Conservation (phyloP, 1,140 invertebrate genomes). For the Brachionus paranguensis region DNA sequence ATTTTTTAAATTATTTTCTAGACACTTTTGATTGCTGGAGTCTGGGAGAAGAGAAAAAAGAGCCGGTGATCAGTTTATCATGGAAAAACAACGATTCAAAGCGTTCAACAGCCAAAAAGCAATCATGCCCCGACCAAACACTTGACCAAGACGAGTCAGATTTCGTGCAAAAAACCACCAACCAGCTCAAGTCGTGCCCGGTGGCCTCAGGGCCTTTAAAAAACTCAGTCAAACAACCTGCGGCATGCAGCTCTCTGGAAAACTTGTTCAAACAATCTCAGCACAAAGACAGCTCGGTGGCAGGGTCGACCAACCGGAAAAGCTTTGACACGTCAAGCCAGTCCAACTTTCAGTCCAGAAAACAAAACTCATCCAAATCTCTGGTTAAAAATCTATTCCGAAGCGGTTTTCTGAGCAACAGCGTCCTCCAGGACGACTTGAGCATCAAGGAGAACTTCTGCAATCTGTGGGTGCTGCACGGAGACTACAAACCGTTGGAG, state of each 20-base stretch:
- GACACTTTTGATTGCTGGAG: slow-evolving; percentile 17
- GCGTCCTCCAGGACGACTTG: background rate
- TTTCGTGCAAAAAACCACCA: background rate
- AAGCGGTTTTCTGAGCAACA: background rate
- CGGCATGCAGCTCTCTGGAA: background rate
- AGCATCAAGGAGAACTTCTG: slow-evolving; percentile 12
- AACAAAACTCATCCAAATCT: slow-evolving; percentile 16
- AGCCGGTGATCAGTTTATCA: background rate
- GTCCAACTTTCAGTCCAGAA: background rate
- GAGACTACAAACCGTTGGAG: background rate
- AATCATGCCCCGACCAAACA: background rate
- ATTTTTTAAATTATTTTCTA: background rate
- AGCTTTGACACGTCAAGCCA: background rate
- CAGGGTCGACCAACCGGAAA: background rate
- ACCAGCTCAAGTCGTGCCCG: background rate
- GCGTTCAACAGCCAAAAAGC: background rate
- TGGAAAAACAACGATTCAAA: background rate
- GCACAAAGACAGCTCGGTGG: background rate
- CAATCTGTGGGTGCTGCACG: slow-evolving; percentile 20
- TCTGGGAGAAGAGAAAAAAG: background rate
- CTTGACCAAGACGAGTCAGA: background rate
- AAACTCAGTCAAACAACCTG: background rate
- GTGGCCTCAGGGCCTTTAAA: background rate
- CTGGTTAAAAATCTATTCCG: slow-evolving; percentile 18
- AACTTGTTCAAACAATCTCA: background rate